phyloP scores from a whole-genome alignment of 2,797 vertebrate genomes.

The Hippopotamyrus pictus region DNA sequence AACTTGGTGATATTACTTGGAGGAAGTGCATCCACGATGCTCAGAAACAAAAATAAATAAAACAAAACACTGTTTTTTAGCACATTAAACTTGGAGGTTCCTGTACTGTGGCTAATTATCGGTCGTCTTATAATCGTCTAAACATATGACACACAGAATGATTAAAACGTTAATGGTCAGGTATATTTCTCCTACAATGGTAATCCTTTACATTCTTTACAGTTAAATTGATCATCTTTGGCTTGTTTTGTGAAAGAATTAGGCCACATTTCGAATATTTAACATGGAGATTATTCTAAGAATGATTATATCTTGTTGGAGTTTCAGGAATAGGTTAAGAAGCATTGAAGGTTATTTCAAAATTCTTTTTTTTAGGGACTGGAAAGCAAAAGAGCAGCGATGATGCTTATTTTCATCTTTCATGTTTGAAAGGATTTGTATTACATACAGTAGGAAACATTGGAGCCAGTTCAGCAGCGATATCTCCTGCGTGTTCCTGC shows the following conservation, averaged over 20 bases:
- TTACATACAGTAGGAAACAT: neutral
- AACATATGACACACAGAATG: neutral
- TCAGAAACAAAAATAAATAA: neutral
- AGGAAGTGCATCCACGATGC: neutral
- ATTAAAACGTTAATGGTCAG: neutral
- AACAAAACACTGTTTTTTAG: neutral
- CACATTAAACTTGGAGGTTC: neutral
- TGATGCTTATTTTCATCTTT: neutral
- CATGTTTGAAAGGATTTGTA: neutral
- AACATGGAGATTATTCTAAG: neutral
- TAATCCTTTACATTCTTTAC: neutral
- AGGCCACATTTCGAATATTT: neutral
- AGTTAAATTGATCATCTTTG: neutral
- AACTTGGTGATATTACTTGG: constrained; percentile 65
- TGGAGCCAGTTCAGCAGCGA: constrained; percentile 28
- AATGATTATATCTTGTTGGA: neutral
- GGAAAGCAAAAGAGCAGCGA: neutral
- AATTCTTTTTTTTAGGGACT: neutral
- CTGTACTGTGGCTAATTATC: neutral
- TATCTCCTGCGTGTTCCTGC: constrained; percentile 57
- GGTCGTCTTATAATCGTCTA: neutral
- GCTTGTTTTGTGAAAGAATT: neutral
- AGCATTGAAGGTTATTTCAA: neutral
- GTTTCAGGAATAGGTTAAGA: neutral
- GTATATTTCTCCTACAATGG: neutral